Base-by-base conservation (phyloP, 64 coral and sea anemone species). In the Actinia tenebrosa region DNA sequence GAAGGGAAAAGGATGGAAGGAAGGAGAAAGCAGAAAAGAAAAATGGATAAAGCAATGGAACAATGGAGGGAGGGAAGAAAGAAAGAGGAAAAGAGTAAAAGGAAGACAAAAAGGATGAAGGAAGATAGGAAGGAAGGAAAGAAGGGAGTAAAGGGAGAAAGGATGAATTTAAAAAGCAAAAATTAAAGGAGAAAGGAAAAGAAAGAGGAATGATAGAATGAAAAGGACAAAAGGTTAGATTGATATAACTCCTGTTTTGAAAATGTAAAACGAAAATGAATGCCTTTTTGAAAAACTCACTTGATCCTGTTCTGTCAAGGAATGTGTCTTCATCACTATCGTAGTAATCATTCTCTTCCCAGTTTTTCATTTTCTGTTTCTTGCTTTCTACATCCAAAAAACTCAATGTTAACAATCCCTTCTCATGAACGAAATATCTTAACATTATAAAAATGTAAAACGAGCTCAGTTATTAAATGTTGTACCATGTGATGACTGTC, bases 241-340 rank as follows among this genome's bases (percentile, higher is more conserved):
- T 37, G 30, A 37, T 37, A 37, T 37, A 37, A 37, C 30, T 37
- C 1, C 30, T 37, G 30, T 37, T 37, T 37, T 37, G 30, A 37
- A 37, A 37, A 37, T 37, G 30, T 37, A 37, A 37, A 37, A 37
- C 30, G 1, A 37, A 37, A 37, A 37, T 37, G 30, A 37, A 37
- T 27, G 7, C 19, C 5, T 53, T 5, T 6, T 56, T 23, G 44
- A 17, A 25, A 16, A 47, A 94, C 53, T 50, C 83, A 99, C 97
- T 89, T 89, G 93, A 89, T 95, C 97, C 97, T 54, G 97, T 99
- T 77, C 97, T 93, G 69, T 99, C 93, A 79, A 99, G 87, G 60
- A 99, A 99, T 25, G 91, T 89, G 83, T 99, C 97, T 89, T 99
- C 97, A 91, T 99, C 97, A 87, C 97, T 99, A 72, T 99, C 97